A percentile compares a stretch with the other conserved stretches of the same genome.
Conservation (phyloP, 1,140 invertebrate species). For the Aphidius gifuensis region DNA sequence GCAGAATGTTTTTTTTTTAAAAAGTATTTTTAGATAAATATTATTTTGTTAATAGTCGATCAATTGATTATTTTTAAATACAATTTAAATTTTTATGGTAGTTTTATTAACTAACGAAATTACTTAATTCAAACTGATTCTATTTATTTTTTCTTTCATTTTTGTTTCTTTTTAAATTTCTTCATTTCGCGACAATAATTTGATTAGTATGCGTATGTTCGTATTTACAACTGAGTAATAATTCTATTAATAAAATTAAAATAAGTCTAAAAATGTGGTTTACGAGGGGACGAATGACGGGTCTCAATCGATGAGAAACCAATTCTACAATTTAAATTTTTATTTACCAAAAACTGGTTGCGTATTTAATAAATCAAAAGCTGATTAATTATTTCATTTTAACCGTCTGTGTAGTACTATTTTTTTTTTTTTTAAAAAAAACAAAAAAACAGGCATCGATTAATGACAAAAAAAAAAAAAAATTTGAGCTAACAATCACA, state of each 20-base stretch:
- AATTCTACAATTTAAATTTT: slow-evolving; percentile 12
- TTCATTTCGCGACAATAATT: slow-evolving; percentile 37
- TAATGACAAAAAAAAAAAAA: too few species aligned
- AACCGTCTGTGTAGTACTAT: too few species aligned
- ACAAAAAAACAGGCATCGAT: too few species aligned
- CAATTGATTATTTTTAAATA: slow-evolving; percentile 6
- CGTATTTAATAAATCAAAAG: too few species aligned
- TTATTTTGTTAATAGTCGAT: slow-evolving; percentile 38
- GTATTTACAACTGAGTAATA: slow-evolving; percentile 53
- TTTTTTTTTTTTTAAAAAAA: too few species aligned
- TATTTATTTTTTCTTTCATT: not conserved
- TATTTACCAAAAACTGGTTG: not conserved
- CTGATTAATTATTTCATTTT: too few species aligned
- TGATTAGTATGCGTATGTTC: slow-evolving; percentile 37
- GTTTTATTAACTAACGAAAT: not conserved
- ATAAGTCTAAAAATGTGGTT: too few species aligned
- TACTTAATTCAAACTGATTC: slow-evolving; percentile 7
- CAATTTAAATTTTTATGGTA: slow-evolving; percentile 3
- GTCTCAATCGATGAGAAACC: slow-evolving; percentile 19
- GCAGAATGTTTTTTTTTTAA: slow-evolving; percentile 20
- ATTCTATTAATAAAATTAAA: slow-evolving; percentile 22
- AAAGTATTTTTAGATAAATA: slow-evolving; percentile 31
- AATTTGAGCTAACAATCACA: too few species aligned
- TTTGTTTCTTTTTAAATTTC: slow-evolving; percentile 12
- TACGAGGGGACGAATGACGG: not conserved